Percentiles rank a stretch among this genome's conserved stretches.
Evolutionary conservation across 1,140 invertebrate species (phyloP).

Genomic region (Coelopa frigida): DNA sequence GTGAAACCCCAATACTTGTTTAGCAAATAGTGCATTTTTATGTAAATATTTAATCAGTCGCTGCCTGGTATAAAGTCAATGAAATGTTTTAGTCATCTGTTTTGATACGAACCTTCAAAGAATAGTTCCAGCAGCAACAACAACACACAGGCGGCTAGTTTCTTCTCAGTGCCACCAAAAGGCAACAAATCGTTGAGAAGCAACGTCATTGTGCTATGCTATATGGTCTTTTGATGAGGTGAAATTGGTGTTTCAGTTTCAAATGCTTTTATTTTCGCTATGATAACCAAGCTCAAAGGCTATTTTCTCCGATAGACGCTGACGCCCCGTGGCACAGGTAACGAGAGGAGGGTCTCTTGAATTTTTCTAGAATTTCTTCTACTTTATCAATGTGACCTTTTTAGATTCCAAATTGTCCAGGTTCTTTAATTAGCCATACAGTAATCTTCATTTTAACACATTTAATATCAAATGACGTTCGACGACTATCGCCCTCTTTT

Average conservation of each 20-base stretch:
- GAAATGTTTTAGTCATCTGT: slow-evolving; percentile 2
- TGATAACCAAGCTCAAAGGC: too few species aligned
- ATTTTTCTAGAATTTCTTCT: too few species aligned
- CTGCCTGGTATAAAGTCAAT: slow-evolving; percentile 5
- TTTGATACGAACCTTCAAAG: slow-evolving; percentile 31
- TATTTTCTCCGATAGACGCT: too few species aligned
- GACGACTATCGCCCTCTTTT: too few species aligned
- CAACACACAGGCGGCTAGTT: slow-evolving; percentile 34
- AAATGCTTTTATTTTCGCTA: too few species aligned
- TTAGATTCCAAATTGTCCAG: too few species aligned
- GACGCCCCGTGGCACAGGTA: too few species aligned
- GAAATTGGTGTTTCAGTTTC: not conserved
- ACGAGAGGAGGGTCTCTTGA: too few species aligned
- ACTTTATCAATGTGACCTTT: too few species aligned
- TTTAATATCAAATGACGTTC: too few species aligned
- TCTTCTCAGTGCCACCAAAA: slow-evolving; percentile 32
- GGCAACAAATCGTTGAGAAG: slow-evolving; percentile 34
- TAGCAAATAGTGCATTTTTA: slow-evolving; percentile 6
- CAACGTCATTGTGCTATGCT: slow-evolving; percentile 23
- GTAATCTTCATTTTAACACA: too few species aligned
- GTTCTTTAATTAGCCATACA: too few species aligned
- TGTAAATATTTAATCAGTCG: slow-evolving; percentile 8
- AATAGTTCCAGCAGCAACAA: slow-evolving; percentile 38
- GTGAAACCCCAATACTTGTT: slow-evolving; percentile 16
- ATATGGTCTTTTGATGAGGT: not conserved